phyloP scores from a whole-genome alignment of 1,140 invertebrate species.

The Epicauta chinensis region DNA sequence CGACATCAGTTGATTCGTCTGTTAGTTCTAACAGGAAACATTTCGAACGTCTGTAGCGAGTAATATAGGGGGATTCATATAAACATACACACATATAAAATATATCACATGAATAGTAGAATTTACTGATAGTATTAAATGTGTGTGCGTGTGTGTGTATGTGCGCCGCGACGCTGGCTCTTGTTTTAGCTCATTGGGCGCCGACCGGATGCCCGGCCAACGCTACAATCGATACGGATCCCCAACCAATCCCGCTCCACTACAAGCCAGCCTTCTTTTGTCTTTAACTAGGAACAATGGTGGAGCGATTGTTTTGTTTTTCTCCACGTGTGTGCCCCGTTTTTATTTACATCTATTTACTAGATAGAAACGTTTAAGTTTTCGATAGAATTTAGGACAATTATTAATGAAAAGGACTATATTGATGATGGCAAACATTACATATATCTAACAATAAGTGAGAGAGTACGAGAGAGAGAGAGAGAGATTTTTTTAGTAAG shows the following conservation, averaged over 20 bases:
- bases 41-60: not conserved
- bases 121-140: not conserved
- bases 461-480: no score
- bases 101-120: not conserved
- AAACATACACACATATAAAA: not conserved
- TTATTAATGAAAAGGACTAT: no score
- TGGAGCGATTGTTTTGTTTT: slow-evolving; percentile 29
- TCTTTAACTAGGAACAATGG: slow-evolving; percentile 40
- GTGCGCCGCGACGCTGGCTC: slow-evolving; percentile 31
- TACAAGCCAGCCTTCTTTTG: slow-evolving; percentile 40
- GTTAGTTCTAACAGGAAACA: not conserved
- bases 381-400: no score
- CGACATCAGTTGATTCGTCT: not conserved
- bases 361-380: no score
- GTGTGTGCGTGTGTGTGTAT: not conserved
- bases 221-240: slow-evolving; percentile 39
- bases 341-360: no score
- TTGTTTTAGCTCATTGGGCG: slow-evolving; percentile 43
- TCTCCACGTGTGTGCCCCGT: slow-evolving; percentile 3
- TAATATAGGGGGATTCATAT: not conserved
- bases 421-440: no score
- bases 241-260: slow-evolving; percentile 37
- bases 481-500: no score
- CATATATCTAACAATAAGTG: no score
- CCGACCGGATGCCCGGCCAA: slow-evolving; percentile 40